Base-by-base conservation (phyloP, 2,113 vertebrate species). In the Bombycilla garrulus region DNA sequence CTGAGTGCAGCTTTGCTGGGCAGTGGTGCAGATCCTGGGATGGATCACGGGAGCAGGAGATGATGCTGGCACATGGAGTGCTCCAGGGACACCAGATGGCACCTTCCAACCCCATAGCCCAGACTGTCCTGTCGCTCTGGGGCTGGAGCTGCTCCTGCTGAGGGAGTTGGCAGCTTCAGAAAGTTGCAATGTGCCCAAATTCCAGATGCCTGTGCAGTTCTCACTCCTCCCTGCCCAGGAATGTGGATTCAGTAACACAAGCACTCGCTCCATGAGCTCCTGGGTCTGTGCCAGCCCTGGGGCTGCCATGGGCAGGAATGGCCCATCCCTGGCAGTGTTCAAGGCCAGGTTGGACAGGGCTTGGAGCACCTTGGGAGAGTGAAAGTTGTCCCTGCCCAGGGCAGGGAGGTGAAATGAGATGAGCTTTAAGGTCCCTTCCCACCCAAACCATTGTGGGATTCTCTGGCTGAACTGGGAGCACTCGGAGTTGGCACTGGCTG, bases 101-200 rank as follows among this genome's bases (percentile, higher is more conserved):
- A 3, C 36, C 10, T 45, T 12, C 13, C 48, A 18, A 21, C 24
- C 40, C 3, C 0, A 24, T 7, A 11, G 1, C 1, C 12, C 20
- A 9, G 29, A 5, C 11, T 69, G 56, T 40, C 0, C 1, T 51
- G 33, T 44, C 12, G 6, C 7, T 31, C 28, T 14, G 61, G 47
- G 42, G 28, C 73, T 50, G 28, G 12, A 26, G 53, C 28, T 48
- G 22, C 3, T 8, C 17, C 45, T 67, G 61, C 35, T 4, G 24
- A 45, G 18, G 47, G 28, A 28, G 15, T 26, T 48, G 28, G 40
- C 50, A 61, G 64, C 22, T 51, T 45, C 42, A 71, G 60, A 60
- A 81, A 26, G 25, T n/a, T 57, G 21, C 2, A 0, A 10, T 31
- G 33, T 58, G 50, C 54, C 91, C 24, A 51, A 50, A 54, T 26